phyloP scores from a whole-genome alignment of 2,797 vertebrate genomes.

The Arnoldichthys spilopterus region DNA sequence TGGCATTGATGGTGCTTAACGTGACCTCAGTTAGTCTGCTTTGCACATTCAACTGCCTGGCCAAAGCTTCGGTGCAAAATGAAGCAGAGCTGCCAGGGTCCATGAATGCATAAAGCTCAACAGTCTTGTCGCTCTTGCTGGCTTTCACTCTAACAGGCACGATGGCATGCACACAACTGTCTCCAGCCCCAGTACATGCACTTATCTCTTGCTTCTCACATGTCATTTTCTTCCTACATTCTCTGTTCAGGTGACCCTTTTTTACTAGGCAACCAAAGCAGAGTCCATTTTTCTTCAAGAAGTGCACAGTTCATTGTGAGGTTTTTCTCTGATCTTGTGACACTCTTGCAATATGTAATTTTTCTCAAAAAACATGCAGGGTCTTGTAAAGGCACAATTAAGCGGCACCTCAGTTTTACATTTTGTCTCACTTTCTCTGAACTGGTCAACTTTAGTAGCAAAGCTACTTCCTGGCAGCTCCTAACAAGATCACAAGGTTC shows the following conservation, averaged over 20 bases:
- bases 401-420: not conserved
- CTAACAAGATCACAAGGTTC: slow-evolving; percentile 35
- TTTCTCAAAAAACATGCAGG: slow-evolving; percentile 27
- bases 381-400: slow-evolving; percentile 7
- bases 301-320: not conserved
- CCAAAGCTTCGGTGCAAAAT: slow-evolving; percentile 37
- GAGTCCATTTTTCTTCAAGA: not conserved
- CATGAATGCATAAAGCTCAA: slow-evolving; percentile 36
- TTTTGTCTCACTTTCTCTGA: not conserved
- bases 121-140: slow-evolving; percentile 4
- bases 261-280: slow-evolving; percentile 44
- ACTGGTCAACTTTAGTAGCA: not conserved
- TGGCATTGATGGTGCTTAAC: slow-evolving; percentile 35
- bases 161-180: too few relatives aligned
- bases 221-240: slow-evolving; percentile 14
- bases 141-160: slow-evolving; percentile 20
- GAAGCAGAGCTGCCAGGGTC: slow-evolving; percentile 40
- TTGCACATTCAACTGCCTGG: slow-evolving; percentile 20
- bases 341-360: not conserved
- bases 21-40: slow-evolving; percentile 23
- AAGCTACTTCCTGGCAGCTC: slow-evolving; percentile 31
- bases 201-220: slow-evolving; percentile 1
- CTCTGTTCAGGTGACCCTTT: slow-evolving; percentile 39
- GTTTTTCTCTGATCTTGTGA: slow-evolving; percentile 8
- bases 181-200: too few relatives aligned